These are phyloP conservation scores for Diarsia dahlii DNA, from an alignment of 2,888 invertebrate species.

Conservation along the genomic window DNA sequence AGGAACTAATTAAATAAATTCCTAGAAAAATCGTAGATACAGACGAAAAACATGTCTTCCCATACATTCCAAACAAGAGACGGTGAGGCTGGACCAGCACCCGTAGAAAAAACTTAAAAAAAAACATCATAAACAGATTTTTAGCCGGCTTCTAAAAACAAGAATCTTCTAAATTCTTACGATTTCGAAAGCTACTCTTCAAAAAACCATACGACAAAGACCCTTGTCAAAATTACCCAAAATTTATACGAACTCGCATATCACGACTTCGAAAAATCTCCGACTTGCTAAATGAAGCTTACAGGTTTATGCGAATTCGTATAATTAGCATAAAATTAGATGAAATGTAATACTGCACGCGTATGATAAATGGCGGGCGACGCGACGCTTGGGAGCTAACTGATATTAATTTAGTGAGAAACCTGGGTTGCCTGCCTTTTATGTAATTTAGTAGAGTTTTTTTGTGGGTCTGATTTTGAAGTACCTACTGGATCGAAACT, in stretches of 20 bases:
- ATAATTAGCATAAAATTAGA: slow-evolving; percentile 67
- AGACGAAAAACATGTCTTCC: not conserved
- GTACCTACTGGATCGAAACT: too few relatives aligned
- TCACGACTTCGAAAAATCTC: slow-evolving; percentile 46
- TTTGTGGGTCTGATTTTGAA: not conserved
- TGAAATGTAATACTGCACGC: slow-evolving; percentile 51
- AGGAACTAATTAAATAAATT: not conserved
- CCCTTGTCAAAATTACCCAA: slow-evolving; percentile 29
- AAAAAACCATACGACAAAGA: not conserved
- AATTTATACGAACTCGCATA: slow-evolving; percentile 41
- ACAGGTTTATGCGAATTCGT: slow-evolving; percentile 52
- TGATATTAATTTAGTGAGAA: slow-evolving; percentile 52
- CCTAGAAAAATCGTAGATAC: too few relatives aligned
- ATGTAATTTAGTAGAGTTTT: not conserved
- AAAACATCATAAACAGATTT: not conserved
- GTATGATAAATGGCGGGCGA: slow-evolving; percentile 58
- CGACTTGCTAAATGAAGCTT: slow-evolving; percentile 52
- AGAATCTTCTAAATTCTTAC: not conserved
- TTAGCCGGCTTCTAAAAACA: not conserved
- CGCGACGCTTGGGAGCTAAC: slow-evolving; percentile 33
- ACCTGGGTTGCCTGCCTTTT: slow-evolving; percentile 26
- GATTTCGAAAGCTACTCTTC: not conserved
- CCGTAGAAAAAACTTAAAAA: too few relatives aligned
- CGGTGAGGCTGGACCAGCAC: too few relatives aligned
- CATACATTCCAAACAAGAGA: too few relatives aligned